phyloP scores from a whole-genome alignment of 2,797 vertebrate genomes.

The Coregonus ussuriensis region DNA sequence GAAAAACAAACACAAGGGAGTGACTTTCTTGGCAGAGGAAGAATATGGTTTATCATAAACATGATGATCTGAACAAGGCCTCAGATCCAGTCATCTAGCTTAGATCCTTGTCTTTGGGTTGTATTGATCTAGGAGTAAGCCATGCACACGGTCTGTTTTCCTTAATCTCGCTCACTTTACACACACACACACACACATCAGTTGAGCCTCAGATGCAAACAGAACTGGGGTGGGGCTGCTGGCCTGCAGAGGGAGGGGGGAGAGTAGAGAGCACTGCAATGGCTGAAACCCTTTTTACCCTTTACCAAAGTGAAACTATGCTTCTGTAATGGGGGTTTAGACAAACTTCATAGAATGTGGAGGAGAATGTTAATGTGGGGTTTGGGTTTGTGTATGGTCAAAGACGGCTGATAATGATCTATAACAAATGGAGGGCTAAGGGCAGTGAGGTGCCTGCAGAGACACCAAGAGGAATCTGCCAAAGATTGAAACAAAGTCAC shows the following conservation, averaged over 20 bases:
- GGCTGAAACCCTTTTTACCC: conserved; percentile 23
- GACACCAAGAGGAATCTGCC: too few species aligned
- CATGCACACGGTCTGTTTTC: too few species aligned
- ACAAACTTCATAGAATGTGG: neutral
- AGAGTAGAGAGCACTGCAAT: conserved; percentile 28
- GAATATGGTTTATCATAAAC: too few species aligned
- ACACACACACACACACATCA: neutral
- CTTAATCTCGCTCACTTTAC: too few species aligned
- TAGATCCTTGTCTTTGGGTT: too few species aligned
- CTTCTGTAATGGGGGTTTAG: neutral
- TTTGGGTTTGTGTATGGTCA: neutral
- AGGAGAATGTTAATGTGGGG: neutral
- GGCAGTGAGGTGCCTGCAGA: neutral
- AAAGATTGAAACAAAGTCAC: neutral
- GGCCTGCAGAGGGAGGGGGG: conserved; percentile 17
- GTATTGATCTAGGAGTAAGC: too few species aligned
- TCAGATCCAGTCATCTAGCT: too few species aligned
- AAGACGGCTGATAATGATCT: neutral
- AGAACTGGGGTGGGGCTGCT: conserved; percentile 45
- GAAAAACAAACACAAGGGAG: too few species aligned
- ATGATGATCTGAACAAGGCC: too few species aligned
- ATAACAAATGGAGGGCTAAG: neutral
- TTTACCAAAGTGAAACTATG: conserved; percentile 9
- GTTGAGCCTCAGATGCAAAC: too few species aligned
- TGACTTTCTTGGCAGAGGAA: too few species aligned